These are phyloP conservation scores for Tadarida brasiliensis DNA, from an alignment of 2,797 vertebrate species.

Conservation along the genomic window DNA sequence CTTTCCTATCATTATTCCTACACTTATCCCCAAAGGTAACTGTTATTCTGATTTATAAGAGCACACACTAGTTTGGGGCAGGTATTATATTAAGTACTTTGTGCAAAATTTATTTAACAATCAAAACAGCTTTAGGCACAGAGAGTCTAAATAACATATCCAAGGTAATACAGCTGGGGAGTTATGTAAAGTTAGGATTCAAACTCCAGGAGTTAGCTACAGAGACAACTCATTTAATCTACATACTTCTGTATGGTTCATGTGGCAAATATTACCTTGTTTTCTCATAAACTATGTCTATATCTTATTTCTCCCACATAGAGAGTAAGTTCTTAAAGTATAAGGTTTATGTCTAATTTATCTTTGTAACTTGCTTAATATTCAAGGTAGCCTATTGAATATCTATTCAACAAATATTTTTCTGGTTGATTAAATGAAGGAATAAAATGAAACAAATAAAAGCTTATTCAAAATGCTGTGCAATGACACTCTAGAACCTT, in stretches of 20 bases:
- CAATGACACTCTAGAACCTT: background rate
- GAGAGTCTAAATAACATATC: conserved; percentile 17
- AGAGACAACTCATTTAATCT: background rate
- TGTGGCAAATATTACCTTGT: background rate
- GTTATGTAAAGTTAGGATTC: conserved; percentile 13
- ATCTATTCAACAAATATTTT: conserved; percentile 17
- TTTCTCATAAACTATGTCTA: background rate
- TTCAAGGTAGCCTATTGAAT: background rate
- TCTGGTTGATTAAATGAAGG: background rate
- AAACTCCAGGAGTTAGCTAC: background rate
- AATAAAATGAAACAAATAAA: conserved; percentile 19
- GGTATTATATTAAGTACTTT: conserved; percentile 14
- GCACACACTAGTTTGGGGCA: background rate
- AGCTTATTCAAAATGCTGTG: background rate
- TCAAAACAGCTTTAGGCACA: background rate
- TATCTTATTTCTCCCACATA: conserved; percentile 8
- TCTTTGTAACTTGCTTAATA: background rate
- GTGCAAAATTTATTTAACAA: background rate
- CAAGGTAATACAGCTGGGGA: background rate
- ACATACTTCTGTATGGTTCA: background rate
- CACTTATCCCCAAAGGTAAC: background rate
- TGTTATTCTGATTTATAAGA: background rate
- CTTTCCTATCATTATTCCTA: background rate
- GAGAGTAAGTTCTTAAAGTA: background rate
- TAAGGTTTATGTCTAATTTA: background rate